Base-by-base conservation (phyloP, 2,888 invertebrate genomes). In the Agrotis clavis region DNA sequence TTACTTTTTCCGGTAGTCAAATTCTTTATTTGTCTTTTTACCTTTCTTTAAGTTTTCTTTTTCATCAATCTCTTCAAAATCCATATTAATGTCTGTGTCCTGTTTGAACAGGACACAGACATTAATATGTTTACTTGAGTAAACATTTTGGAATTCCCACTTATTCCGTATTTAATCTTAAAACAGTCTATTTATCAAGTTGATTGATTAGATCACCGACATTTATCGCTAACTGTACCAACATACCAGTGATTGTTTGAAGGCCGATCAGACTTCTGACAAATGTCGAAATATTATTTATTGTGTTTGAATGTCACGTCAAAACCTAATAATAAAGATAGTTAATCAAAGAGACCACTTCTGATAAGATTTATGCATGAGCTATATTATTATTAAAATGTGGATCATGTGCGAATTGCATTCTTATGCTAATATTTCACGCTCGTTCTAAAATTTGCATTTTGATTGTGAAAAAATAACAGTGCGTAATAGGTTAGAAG, bases 201-300 rank as follows among this genome's bases (percentile, higher is more conserved):
- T 78, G 62, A 82, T 71, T 66, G 82, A 78, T 81, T 70, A 61
- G 56, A 81, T 68, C 63, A 65, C 51, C 47, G 30, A 48, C 41
- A 64, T 79, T 67, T 67, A 30, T 61, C 19, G 65, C 30, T 61
- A 68, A 80, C 82, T 69, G 79, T 88, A 84, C 19, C 54, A 61
- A 67, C 41, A 82, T 75, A 71, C 75, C 54, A 74, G 82, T 74
- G 85, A 88, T 85, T 86, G 86, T 85, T 70, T 77, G 86, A 89
- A 90, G 90, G 90, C 80, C 83, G 65, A 74, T 81, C 67, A 69
- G 73, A 81, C 84, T 85, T 82, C 86, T 80, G 83, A 75, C 67
- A 67, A 86, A 85, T 87, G 87, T 86, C 79, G 87, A 86, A 88
- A 89, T 84, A 82, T 85, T 83, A 87, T 90, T 86, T 89, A 90